Percentiles rank a stretch among this genome's conserved stretches.
Conservation (phyloP, 2,797 vertebrate genomes). For the Enteromius fasciolatus region DNA sequence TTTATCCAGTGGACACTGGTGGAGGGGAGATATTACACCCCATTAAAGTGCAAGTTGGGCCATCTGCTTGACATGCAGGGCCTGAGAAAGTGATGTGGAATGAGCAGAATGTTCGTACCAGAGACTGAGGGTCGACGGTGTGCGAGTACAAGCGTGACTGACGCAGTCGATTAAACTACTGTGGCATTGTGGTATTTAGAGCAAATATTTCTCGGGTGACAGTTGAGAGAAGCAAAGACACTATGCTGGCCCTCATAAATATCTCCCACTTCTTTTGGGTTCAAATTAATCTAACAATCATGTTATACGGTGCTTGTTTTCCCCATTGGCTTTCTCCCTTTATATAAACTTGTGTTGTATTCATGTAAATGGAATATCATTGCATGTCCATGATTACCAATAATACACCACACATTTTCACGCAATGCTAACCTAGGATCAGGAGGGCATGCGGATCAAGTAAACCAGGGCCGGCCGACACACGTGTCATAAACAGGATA, state of each 20-base stretch:
- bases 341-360: neutral
- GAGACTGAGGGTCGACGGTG: slow-evolving; percentile 40
- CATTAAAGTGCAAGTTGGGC: slow-evolving; percentile 54
- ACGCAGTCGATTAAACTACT: slow-evolving; percentile 64
- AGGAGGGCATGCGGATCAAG: slow-evolving; percentile 46
- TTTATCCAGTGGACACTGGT: slow-evolving; percentile 37
- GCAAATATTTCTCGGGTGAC: slow-evolving; percentile 66
- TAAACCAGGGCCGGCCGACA: slow-evolving; percentile 48
- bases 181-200: slow-evolving; percentile 68
- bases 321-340: neutral
- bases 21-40: slow-evolving; percentile 32
- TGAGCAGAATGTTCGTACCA: slow-evolving; percentile 70
- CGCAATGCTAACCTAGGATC: neutral
- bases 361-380: neutral
- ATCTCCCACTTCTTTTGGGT: slow-evolving; percentile 16
- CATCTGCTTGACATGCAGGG: slow-evolving; percentile 81
- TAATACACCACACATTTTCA: neutral
- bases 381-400: neutral
- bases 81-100: slow-evolving; percentile 86
- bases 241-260: slow-evolving; percentile 40
- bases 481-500: slow-evolving; percentile 50
- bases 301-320: neutral
- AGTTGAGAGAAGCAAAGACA: slow-evolving; percentile 68
- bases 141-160: slow-evolving; percentile 20
- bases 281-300: neutral